Base-by-base conservation (phyloP, 2,113 vertebrate species). In the Pseudopodoces humilis region DNA sequence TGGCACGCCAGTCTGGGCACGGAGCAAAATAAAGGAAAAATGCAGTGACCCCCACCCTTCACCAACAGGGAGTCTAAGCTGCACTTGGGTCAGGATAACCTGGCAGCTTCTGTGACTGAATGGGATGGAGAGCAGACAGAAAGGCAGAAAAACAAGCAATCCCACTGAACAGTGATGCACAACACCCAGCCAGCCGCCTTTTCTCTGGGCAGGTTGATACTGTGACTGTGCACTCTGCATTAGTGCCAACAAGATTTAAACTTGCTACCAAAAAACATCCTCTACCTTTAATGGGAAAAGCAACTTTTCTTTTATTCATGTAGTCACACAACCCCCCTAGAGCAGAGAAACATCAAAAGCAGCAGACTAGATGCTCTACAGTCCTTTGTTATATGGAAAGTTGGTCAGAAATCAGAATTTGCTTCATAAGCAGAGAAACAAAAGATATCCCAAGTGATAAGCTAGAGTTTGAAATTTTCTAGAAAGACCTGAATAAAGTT, bases 311-410 rank as follows among this genome's bases (percentile, higher is more conserved):
- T 59, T 55, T 52, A 33, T 11, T 6, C 7, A 4, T 28, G 15
- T 15, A 56, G 17, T 35, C 2, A 46, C 3, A 44, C 8, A 37
- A 1, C 5, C 2, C 2, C 43, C 35, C 56, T 20, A 21, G 28
- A 86, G 28, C 15, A 52, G 30, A 64, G 47, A 33, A 81, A 62
- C 12, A 7, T 10, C 33, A 81, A 63, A 83, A 86, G 24, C 17
- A 53, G 22, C 59, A 60, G 15, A 21, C 10, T 60, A 9, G 19
- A 44, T 75, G 22, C 7, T 41, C n/a, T 75, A 43, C 0, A 1
- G 14, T 31, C 20, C 25, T 59, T 72, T 70, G 6, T 19, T 46
- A 3, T 43, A n/a, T 6, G 11, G 43, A 84, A 84, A 50, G 7
- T 3, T 1, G 0, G 25, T 55, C 27, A 81, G 49, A 81, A 95